Evolutionary conservation across 2,113 vertebrate species (phyloP), one percentile per base, ranked within the genome.

Genomic region (Aptenodytes forsteri): DNA sequence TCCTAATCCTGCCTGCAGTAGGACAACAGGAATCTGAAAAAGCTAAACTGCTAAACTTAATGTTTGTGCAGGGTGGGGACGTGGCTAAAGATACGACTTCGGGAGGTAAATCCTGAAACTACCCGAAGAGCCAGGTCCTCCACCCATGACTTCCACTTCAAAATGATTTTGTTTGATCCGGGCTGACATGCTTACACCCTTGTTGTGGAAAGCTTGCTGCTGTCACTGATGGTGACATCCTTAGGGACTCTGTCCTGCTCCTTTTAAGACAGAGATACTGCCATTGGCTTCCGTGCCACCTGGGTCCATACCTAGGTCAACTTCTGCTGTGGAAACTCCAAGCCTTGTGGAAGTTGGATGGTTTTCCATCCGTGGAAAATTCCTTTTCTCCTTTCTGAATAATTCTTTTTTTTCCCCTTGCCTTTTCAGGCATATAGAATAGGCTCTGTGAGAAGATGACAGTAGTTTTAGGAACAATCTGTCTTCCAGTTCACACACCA

Each of bases 101-200:
- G 65, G n/a, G 47, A 38, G 26, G 15, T 6, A 65, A 54, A 25
- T 69, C n/a, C 59, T 47, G 44, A 34, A 83, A 23, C 12, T 40
- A 5, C 26, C 18, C 32, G 2, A 27, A 61, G 59, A 67, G 26
- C 21, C 26, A 14, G 38, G 15, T 34, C 32, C 61, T 38, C 9
- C n/a, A 42, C 42, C 42, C 42, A 7, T 42, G 40, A 9, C 34
- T 78, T 40, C 64, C 13, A 5, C 64, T 44, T 59, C 46, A 30
- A 4, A 42, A 8, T 15, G 1, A 1, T 20, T 20, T 19, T 4
- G 13, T 46, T 49, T 36, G 61, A 8, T 50, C 20, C 4, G 3
- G 71, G 42, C 22, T 52, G 87, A n/a, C 2, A 0, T 4, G 4
- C 3, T 14, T 7, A 6, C 27, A 6, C 29, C 36, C 52, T 17